Base-by-base conservation (phyloP, 1,140 invertebrate genomes). In the Trichonephila clavipes region DNA sequence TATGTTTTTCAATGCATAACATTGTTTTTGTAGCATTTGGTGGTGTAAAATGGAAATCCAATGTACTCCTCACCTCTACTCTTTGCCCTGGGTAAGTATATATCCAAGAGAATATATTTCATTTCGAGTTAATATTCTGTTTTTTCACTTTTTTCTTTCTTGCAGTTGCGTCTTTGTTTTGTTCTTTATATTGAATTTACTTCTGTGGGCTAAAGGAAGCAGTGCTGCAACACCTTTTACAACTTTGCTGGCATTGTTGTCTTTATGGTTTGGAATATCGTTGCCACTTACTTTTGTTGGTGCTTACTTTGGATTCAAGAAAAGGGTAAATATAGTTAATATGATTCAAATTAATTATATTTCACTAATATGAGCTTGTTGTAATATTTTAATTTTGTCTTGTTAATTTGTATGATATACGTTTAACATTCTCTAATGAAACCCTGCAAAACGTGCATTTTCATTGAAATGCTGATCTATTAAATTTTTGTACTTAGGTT, bases 1-100 rank as follows among this genome's bases (percentile, higher is more conserved):
- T 8, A 62, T 34, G 4, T 10, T 88, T 59, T 7, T 7, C 72
- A 44, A 66, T 58, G 44, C 19, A 24, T 14, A 21, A 58, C 8
- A 51, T 88, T 61, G 62, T 77, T 40, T 61, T 88, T 88, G 21
- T 94, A 96, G 96, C 96, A 96, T 99, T 99, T 96, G 98, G 99
- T 21, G 99, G 99, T 21, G 97, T 99, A 95, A 98, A 99, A 95
- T 99, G 99, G 99, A 99, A 99, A 96, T 98, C 98, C 51, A 99
- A 99, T 96, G 98, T 99, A 6, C 96, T 99, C 58, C 96, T 99
- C 0, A 99, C 99, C 14, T 98, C 99, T 4, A 98, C 99, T 97
- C 96, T 99, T 5, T 98, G 98, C 95, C 99, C 94, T 59, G 98
- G 99, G 98, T 99, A 96, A 96, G 96, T 95, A n/a, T 86, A 59